These are phyloP conservation scores for Halocynthia roretzi DNA, from an alignment of 23 tunicate species.

Conservation along the genomic window DNA sequence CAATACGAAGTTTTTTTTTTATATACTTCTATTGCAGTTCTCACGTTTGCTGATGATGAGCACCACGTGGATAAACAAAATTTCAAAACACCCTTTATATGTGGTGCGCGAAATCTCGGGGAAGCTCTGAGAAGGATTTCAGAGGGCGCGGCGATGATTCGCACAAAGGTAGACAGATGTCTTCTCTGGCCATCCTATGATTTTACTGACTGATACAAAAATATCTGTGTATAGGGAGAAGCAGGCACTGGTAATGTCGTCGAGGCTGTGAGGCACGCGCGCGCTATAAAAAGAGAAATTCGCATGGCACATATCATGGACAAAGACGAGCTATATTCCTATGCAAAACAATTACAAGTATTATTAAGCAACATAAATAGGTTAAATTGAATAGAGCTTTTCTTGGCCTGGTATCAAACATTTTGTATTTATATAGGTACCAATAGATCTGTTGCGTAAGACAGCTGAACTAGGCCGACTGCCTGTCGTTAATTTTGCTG, in stretches of 20 bases:
- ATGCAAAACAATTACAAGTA: slow-evolving; percentile 68
- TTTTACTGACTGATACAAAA: not conserved
- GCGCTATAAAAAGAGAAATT: slow-evolving; percentile 61
- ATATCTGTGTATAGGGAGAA: slow-evolving; percentile 45
- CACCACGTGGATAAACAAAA: slow-evolving; percentile 56
- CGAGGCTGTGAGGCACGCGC: slow-evolving; percentile 89
- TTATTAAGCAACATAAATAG: not conserved
- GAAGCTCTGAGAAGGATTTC: slow-evolving; percentile 83
- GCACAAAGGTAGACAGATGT: slow-evolving; percentile 45
- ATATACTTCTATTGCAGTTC: slow-evolving; percentile 21
- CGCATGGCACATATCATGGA: slow-evolving; percentile 45
- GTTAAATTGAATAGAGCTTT: not conserved
- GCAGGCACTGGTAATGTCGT: slow-evolving; percentile 91
- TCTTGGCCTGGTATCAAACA: not conserved
- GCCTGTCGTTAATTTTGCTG: slow-evolving; percentile 82
- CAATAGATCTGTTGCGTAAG: slow-evolving; percentile 49
- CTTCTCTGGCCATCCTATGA: no score
- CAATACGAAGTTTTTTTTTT: no score
- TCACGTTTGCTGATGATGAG: slow-evolving; percentile 87
- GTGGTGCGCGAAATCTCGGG: slow-evolving; percentile 84
- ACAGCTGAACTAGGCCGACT: slow-evolving; percentile 73
- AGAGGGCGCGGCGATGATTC: slow-evolving; percentile 85
- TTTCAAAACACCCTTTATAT: slow-evolving; percentile 81
- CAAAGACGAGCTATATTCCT: slow-evolving; percentile 60
- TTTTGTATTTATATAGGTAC: slow-evolving; percentile 22